Conservation (phyloP, 2,113 vertebrate genomes). For the Notothenia rossii region DNA sequence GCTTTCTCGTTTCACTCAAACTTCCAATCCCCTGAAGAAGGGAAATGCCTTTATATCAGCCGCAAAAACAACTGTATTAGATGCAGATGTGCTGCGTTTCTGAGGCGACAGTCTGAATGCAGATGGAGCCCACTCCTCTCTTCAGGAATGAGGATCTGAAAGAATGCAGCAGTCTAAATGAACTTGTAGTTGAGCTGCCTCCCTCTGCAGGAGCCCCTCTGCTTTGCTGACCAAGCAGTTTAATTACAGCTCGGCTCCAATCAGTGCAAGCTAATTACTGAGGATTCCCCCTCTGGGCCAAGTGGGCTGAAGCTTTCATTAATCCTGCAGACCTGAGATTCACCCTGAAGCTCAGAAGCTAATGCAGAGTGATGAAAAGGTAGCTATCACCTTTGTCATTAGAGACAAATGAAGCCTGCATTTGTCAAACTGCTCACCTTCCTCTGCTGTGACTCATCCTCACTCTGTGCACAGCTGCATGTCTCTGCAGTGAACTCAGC, state of each 20-base stretch:
- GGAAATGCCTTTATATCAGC: conserved; percentile 44
- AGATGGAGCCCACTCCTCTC: conserved; percentile 12
- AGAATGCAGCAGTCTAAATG: neutral
- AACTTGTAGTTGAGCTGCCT: conserved; percentile 4
- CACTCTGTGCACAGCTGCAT: conserved; percentile 3
- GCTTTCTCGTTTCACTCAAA: neutral
- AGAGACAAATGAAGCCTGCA: conserved; percentile 28
- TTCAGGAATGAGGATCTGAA: conserved; percentile 28
- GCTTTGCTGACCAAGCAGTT: conserved; percentile 36
- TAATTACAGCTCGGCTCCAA: conserved; percentile 60
- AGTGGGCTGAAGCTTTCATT: conserved; percentile 54
- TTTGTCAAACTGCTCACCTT: neutral
- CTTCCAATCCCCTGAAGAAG: neutral
- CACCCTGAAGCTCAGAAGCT: conserved; percentile 17
- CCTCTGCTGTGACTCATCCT: conserved; percentile 34
- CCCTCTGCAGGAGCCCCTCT: conserved; percentile 16
- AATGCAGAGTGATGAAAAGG: conserved; percentile 33
- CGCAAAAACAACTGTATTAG: conserved; percentile 44
- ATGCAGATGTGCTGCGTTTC: conserved; percentile 65
- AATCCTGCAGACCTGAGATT: conserved; percentile 45
- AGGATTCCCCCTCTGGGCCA: conserved; percentile 25
- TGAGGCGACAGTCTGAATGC: conserved; percentile 29
- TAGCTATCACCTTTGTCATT: conserved; percentile 38
- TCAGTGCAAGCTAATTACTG: conserved; percentile 64
- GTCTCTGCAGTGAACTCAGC: conserved; percentile 36